Conservation (phyloP, 2,888 invertebrate species). For the Homarus gammarus region DNA sequence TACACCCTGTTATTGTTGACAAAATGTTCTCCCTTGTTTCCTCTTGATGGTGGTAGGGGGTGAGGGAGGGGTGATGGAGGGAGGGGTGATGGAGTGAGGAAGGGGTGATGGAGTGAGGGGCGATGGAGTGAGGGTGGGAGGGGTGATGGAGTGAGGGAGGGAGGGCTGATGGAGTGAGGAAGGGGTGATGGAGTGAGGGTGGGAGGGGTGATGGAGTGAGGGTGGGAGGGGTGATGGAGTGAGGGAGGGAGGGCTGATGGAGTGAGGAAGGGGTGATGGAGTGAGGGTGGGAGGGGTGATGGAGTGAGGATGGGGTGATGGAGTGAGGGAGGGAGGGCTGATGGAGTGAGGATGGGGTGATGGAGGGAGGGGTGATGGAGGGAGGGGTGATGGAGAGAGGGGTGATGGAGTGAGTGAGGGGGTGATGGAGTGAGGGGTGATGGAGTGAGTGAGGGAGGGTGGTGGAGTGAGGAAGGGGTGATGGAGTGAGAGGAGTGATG, state of each 20-base stretch:
- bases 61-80: neutral
- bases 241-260: too few relatives aligned
- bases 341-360: too few relatives aligned
- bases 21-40: slow-evolving; percentile 28
- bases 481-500: neutral
- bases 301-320: too few relatives aligned
- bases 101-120: neutral
- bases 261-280: too few relatives aligned
- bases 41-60: neutral
- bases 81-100: too few relatives aligned
- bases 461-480: neutral
- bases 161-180: neutral
- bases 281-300: too few relatives aligned
- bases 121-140: too few relatives aligned
- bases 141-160: neutral
- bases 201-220: too few relatives aligned
- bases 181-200: too few relatives aligned
- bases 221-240: too few relatives aligned
- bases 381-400: neutral
- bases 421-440: neutral
- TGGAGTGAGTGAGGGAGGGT: neutral
- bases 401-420: neutral
- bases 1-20: slow-evolving; percentile 17
- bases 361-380: neutral
- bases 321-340: too few relatives aligned